These are phyloP conservation scores for Leptodactylus fallax DNA, from an alignment of 2,797 vertebrate species.

Conservation along the genomic window DNA sequence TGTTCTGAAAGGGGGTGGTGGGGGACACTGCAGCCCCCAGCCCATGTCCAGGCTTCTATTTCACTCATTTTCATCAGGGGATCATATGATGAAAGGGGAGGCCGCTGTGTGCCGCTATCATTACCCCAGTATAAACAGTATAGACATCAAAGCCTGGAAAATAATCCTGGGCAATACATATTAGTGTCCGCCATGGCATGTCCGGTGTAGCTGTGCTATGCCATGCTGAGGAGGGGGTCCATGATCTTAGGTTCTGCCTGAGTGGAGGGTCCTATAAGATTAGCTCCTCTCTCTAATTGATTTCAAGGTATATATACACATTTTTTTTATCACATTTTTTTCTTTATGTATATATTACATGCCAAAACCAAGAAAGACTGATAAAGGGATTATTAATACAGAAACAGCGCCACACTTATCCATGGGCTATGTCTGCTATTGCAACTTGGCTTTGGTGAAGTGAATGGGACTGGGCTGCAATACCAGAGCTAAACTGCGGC, in stretches of 20 bases:
- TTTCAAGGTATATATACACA: no score
- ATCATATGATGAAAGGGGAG: constrained; percentile 47
- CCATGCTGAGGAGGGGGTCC: background rate
- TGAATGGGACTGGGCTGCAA: no score
- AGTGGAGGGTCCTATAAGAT: no score
- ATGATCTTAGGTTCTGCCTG: background rate
- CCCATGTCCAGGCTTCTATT: background rate
- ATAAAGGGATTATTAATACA: no score
- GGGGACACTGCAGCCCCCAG: background rate
- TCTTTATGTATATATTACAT: no score
- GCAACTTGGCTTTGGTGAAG: no score
- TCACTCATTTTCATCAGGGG: constrained; percentile 37
- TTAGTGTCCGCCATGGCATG: constrained; percentile 47
- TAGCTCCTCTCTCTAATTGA: background rate
- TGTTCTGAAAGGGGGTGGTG: background rate
- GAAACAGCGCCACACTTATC: no score
- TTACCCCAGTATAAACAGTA: constrained; percentile 45
- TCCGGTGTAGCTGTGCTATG: constrained; percentile 17
- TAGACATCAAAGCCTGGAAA: constrained; percentile 54
- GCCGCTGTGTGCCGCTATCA: constrained; percentile 24
- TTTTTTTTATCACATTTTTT: no score
- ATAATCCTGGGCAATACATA: constrained; percentile 47
- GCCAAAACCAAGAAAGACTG: no score
- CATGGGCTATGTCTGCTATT: no score
- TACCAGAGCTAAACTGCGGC: no score